These are phyloP conservation scores for Intellagama lesueurii DNA, from an alignment of 2,797 vertebrate species.

Conservation along the genomic window DNA sequence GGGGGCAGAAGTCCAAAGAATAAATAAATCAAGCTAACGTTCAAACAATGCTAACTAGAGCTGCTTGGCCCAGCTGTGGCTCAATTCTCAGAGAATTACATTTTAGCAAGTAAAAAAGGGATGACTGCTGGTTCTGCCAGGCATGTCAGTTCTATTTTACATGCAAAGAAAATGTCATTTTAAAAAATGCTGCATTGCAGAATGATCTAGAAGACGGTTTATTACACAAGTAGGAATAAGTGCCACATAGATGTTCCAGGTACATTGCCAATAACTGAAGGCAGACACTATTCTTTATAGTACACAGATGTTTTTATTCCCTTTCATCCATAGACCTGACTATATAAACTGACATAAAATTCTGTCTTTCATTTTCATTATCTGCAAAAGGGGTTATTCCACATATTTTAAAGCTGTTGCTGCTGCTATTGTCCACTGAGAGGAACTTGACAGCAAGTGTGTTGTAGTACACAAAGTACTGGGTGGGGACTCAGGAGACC, in stretches of 20 bases:
- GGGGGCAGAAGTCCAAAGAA: not conserved
- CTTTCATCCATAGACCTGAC: slow-evolving; percentile 19
- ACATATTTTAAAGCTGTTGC: slow-evolving; percentile 12
- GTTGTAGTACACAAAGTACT: too few relatives aligned
- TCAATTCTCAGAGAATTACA: not conserved
- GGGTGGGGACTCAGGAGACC: too few relatives aligned
- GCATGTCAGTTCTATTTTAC: not conserved
- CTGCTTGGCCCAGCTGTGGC: not conserved
- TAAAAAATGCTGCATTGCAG: slow-evolving; percentile 39
- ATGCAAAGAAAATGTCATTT: not conserved
- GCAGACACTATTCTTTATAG: slow-evolving; percentile 42
- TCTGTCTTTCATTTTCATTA: not conserved
- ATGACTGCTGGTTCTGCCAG: not conserved
- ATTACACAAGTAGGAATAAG: slow-evolving; percentile 45
- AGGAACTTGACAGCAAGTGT: slow-evolving; percentile 1
- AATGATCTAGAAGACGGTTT: slow-evolving; percentile 13
- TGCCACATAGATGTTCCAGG: slow-evolving; percentile 10
- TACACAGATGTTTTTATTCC: slow-evolving; percentile 48
- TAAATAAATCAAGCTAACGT: slow-evolving; percentile 5
- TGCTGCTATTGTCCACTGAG: slow-evolving; percentile 41
- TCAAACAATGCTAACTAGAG: not conserved
- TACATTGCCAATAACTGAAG: slow-evolving; percentile 36
- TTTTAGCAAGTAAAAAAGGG: not conserved
- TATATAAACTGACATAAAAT: slow-evolving; percentile 45
- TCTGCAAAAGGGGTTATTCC: not conserved